Evolutionary conservation across 2,888 invertebrate species (phyloP).

Genomic region (Lordiphosa fenestrarum): DNA sequence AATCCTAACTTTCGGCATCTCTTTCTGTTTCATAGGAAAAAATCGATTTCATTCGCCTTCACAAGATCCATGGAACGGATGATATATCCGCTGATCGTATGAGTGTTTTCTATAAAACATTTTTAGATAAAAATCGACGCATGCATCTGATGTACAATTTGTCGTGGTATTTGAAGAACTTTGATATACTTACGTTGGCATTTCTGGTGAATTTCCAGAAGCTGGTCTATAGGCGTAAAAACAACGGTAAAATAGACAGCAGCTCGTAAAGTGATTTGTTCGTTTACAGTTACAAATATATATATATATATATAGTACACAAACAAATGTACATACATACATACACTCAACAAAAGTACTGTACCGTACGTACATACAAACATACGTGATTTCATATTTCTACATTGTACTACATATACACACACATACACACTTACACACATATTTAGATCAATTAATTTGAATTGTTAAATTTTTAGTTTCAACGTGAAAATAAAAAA

Average conservation of each 20-base stretch:
- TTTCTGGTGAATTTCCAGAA: constrained; percentile 83
- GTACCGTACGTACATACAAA: neutral
- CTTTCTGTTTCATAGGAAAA: constrained; percentile 81
- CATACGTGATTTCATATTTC: constrained; percentile 1
- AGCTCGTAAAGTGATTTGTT: too few relatives aligned
- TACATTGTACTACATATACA: constrained; percentile 6
- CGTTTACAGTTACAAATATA: too few relatives aligned
- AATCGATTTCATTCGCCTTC: constrained; percentile 82
- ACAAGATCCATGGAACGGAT: constrained; percentile 80
- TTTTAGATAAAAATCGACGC: constrained; percentile 90
- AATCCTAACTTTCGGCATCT: constrained; percentile 1
- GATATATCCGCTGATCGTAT: constrained; percentile 89
- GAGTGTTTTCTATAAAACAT: constrained; percentile 93
- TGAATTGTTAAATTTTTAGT: constrained; percentile 20
- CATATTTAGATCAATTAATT: constrained; percentile 3
- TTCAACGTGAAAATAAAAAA: neutral
- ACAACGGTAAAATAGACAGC: too few relatives aligned
- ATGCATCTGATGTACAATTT: constrained; percentile 88
- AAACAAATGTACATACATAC: neutral
- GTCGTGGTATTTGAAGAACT: constrained; percentile 91
- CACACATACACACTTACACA: neutral
- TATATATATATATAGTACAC: too few relatives aligned
- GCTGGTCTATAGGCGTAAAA: constrained; percentile 6
- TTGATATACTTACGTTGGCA: constrained; percentile 84
- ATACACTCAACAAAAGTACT: neutral